Evolutionary conservation across 2,888 invertebrate species (phyloP).

Genomic region (Nephrotoma guestfalica): DNA sequence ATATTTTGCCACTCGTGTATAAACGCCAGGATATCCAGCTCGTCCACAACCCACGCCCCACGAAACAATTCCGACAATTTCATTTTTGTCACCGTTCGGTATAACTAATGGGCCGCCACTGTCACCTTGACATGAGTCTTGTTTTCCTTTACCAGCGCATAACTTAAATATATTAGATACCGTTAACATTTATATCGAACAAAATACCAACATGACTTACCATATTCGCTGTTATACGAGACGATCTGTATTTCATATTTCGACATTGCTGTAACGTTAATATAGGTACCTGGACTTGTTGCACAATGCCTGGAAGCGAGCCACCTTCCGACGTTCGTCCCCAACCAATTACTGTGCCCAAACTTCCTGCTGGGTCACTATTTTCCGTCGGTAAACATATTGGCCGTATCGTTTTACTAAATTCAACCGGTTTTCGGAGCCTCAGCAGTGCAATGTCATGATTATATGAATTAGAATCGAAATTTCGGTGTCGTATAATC

Average conservation of each 20-base stretch:
- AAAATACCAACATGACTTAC: constrained; percentile 17
- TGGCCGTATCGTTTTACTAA: constrained; percentile 44
- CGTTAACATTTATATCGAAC: not conserved
- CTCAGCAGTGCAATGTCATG: constrained; percentile 72
- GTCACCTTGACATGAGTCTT: constrained; percentile 81
- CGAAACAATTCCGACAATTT: constrained; percentile 72
- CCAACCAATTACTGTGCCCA: constrained; percentile 74
- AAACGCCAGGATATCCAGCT: constrained; percentile 37
- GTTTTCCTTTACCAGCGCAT: constrained; percentile 66
- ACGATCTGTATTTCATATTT: constrained; percentile 69
- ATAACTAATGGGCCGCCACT: constrained; percentile 72
- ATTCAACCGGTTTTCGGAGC: constrained; percentile 60
- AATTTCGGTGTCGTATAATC: constrained; percentile 65
- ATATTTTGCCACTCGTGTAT: constrained; percentile 35
- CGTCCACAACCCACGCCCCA: constrained; percentile 57
- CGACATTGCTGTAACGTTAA: constrained; percentile 63
- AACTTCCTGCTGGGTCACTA: constrained; percentile 37
- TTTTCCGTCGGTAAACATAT: constrained; percentile 52
- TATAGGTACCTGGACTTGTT: constrained; percentile 75
- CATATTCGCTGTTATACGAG: constrained; percentile 72
- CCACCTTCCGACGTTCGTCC: constrained; percentile 73
- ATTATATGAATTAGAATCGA: constrained; percentile 73
- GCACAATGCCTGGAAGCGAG: constrained; percentile 59
- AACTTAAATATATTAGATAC: constrained; percentile 30
- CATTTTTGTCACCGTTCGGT: constrained; percentile 59